Conservation (phyloP, 2,113 vertebrate genomes). For the Felis chaus region DNA sequence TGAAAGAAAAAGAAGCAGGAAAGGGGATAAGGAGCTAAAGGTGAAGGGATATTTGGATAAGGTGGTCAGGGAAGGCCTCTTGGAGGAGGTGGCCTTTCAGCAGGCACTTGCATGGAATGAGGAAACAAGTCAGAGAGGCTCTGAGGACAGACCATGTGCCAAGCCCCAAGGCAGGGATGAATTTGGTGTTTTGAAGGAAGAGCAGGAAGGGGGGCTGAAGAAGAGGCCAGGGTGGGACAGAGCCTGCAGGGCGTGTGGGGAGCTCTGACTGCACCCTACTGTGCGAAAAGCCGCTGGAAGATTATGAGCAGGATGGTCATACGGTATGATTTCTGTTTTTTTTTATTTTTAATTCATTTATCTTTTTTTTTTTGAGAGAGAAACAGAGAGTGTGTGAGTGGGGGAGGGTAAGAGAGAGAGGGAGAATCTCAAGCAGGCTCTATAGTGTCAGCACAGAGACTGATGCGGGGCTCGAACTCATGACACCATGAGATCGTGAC, state of each 20-base stretch:
- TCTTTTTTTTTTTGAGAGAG: too few species aligned
- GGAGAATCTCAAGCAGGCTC: too few species aligned
- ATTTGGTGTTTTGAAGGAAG: background rate
- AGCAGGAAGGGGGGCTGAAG: background rate
- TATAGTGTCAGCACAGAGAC: too few species aligned
- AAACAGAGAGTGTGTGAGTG: too few species aligned
- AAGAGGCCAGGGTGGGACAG: background rate
- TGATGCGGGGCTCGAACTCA: too few species aligned
- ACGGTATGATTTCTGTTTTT: fast-evolving
- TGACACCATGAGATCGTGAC: too few species aligned
- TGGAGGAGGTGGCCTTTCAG: background rate
- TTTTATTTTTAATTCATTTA: too few species aligned
- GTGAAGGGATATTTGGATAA: background rate
- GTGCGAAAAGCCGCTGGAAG: background rate
- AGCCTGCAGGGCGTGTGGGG: fast-evolving
- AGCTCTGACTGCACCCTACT: background rate
- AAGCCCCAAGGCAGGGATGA: background rate
- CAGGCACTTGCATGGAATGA: background rate
- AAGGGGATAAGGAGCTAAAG: background rate
- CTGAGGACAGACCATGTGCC: background rate
- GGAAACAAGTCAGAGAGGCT: background rate
- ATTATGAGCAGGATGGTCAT: background rate
- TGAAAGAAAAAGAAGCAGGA: background rate
- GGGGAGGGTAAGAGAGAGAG: too few species aligned
- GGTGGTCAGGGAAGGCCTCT: background rate